Evolutionary conservation across 2,888 invertebrate species (phyloP), one percentile per base, ranked within the genome.

Genomic region (Encarsia formosa): DNA sequence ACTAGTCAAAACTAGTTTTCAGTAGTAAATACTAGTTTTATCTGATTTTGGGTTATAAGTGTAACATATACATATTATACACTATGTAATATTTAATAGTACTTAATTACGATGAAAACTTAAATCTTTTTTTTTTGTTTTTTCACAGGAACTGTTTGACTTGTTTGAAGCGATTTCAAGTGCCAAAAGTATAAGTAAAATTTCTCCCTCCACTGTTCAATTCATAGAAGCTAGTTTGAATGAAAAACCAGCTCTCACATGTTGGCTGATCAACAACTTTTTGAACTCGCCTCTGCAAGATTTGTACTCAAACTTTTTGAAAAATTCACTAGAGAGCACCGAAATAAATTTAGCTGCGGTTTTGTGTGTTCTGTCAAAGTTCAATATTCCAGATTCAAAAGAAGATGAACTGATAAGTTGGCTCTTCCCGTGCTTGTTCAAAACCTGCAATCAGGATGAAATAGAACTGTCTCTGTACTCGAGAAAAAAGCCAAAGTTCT

Each of bases 151-250:
- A 41, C 34, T 58, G 6, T 40, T 63, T 11, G 49, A 59, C 18
- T 57, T 66, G 18, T 62, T 62, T 47, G 43, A 61, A 37, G 48
- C 59, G 2, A 56, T 64, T 29, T 15, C 45, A 31, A 53, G 47
- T 18, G 52, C 51, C 16, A 55, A 52, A 71, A 65, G 62, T 64
- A 58, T 65, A 60, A 41, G 67, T 64, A 66, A 69, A 66, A 48
- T 72, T 73, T 75, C 75, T 11, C 63, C 68, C 44, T 65, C 74
- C 47, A 65, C 71, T 50, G 56, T 76, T 18, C 62, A 71, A 31
- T 79, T 78, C 63, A 66, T 81, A 16, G 76, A 75, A 67, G 57
- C 60, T 24, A 79, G 78, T 67, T 64, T 81, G 50, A 70, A 68
- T 60, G 65, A 59, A 29, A 77, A 77, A 64, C 79, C 80, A 37